These are phyloP conservation scores for Aradophagus sp. DNA, from an alignment of 1,140 invertebrate species.

Conservation along the genomic window DNA sequence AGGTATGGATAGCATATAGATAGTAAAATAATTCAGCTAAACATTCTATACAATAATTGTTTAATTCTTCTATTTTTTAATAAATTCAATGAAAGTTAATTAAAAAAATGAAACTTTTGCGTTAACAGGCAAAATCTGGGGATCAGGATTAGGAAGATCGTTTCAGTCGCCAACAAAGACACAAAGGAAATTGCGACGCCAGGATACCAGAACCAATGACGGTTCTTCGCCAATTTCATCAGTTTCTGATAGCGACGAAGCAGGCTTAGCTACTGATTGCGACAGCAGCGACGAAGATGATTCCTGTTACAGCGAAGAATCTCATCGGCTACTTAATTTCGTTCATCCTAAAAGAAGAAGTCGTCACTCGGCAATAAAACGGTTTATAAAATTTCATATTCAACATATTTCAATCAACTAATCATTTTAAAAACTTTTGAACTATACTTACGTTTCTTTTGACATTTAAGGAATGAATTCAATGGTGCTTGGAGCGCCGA, in stretches of 20 bases:
- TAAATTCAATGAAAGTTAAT: too few relatives aligned
- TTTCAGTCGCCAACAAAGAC: constrained; percentile 55
- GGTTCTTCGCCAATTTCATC: constrained; percentile 62
- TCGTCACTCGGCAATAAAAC: constrained; percentile 20
- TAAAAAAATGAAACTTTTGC: constrained; percentile 21
- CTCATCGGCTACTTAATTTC: constrained; percentile 44
- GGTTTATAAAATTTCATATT: constrained; percentile 10
- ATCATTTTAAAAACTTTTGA: neutral
- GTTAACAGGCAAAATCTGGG: constrained; percentile 69
- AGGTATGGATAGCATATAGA: neutral
- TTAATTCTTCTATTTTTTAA: too few relatives aligned
- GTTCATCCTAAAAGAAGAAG: constrained; percentile 13
- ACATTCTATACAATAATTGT: constrained; percentile 12
- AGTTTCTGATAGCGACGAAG: constrained; percentile 64
- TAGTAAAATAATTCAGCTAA: neutral
- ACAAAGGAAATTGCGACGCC: constrained; percentile 58
- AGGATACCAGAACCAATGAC: constrained; percentile 63
- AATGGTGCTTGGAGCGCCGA: constrained; percentile 82
- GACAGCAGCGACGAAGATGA: constrained; percentile 68
- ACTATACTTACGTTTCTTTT: neutral
- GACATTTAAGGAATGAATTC: constrained; percentile 3
- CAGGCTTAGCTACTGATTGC: constrained; percentile 58
- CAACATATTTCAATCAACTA: neutral
- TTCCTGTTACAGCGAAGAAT: constrained; percentile 68
- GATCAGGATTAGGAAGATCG: constrained; percentile 60